Base-by-base conservation (phyloP, 2,888 invertebrate species). In the Parnassius orleans region DNA sequence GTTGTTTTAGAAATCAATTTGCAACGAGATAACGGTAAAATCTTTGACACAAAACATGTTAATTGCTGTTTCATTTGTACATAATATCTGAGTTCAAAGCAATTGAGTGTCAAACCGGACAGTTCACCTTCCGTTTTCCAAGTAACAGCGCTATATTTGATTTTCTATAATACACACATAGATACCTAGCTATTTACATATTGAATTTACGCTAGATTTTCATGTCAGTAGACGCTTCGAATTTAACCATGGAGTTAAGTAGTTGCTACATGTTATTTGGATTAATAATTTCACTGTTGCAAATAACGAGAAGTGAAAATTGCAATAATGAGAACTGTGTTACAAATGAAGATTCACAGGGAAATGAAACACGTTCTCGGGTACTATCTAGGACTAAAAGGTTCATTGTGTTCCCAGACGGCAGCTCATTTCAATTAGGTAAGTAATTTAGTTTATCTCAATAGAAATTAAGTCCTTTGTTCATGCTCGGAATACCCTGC, bases 361-460 rank as follows among this genome's bases (percentile, higher is more conserved):
- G 68, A 69, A 80, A 78, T 73, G 75, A 59, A 52, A 72, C 68
- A 64, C 71, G 68, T 68, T 75, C 82, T 60, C 80, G 76, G 71
- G 69, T 80, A 56, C 76, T 93, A 73, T 93, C 93, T 44, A 86
- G 93, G 70, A 86, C 87, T 72, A 93, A 93, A 80, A 91, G 94
- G 77, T 93, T 92, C 79, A 75, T 94, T 75, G 85, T 92, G 73
- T 93, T 93, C 81, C 93, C 93, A 57, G 92, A 93, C 68, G 93
- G 93, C 64, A 93, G 93, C 75, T 93, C 93, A 64, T 74, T 94
- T 65, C 93, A 94, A 86, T 90, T 94, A 74, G 92, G 93, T 93
- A 75, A 73, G 87, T 83, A 71, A 60, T 53, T 56, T 61, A 59
- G 51, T 60, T 64, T 55, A 55, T 62, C 44, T 44, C 47, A 51